These are phyloP conservation scores for Heteropelma amictum DNA, from an alignment of 2,888 invertebrate genomes.

Conservation along the genomic window DNA sequence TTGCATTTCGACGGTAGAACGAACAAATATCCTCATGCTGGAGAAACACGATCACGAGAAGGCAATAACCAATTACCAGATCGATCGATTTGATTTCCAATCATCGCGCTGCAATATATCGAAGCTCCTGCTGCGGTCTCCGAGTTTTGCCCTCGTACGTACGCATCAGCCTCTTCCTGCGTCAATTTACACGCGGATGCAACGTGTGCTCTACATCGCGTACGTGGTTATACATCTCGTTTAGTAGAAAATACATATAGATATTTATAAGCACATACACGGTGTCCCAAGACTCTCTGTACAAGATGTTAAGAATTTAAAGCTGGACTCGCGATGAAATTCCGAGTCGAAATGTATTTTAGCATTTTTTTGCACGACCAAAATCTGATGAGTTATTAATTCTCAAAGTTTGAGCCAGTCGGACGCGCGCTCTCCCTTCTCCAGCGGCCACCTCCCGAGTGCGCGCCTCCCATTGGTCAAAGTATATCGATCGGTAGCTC, in stretches of 20 bases:
- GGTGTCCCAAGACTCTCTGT: background rate
- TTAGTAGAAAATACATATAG: background rate
- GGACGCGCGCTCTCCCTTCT: too few species aligned
- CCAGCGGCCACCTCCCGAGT: too few species aligned
- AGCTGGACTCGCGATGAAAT: too few species aligned
- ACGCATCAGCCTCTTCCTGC: background rate
- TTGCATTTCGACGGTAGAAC: background rate
- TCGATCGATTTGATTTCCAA: constrained; percentile 51
- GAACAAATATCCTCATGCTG: background rate
- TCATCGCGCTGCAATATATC: constrained; percentile 34
- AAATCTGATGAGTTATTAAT: too few species aligned
- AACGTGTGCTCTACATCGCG: background rate
- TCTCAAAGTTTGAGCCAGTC: too few species aligned
- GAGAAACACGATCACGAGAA: background rate
- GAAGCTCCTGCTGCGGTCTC: constrained; percentile 13
- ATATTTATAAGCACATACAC: background rate
- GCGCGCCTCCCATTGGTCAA: too few species aligned
- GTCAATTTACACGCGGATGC: constrained; percentile 22
- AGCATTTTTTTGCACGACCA: too few species aligned
- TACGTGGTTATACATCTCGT: constrained; percentile 1
- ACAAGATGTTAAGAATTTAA: too few species aligned
- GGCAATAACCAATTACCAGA: constrained; percentile 34
- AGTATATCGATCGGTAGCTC: too few species aligned
- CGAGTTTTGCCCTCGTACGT: constrained; percentile 19
- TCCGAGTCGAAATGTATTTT: too few species aligned